Conservation (phyloP, 2,888 invertebrate species). For the Lithophane socia region DNA sequence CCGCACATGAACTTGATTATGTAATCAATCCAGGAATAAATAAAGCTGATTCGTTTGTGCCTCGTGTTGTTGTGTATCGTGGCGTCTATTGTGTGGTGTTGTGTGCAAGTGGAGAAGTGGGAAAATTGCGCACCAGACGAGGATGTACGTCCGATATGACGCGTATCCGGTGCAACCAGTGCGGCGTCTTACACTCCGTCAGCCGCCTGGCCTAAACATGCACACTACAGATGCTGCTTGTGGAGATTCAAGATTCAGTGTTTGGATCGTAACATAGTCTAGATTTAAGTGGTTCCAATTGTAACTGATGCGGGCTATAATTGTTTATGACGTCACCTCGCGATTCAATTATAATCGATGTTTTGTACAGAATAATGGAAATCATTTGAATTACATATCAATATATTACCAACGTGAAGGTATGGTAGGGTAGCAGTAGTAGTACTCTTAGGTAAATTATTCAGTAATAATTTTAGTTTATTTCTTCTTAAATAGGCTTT, state of each 20-base stretch:
- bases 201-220: conserved; percentile 32
- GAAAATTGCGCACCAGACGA: conserved; percentile 82
- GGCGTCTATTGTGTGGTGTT: conserved; percentile 70
- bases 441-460: background rate
- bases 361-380: conserved; percentile 43
- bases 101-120: conserved; percentile 78
- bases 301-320: conserved; percentile 65
- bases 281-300: conserved; percentile 67
- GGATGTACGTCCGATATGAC: conserved; percentile 88
- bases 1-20: conserved; percentile 75
- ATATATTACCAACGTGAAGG: conserved; percentile 1
- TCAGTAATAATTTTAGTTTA: background rate
- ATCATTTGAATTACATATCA: conserved; percentile 27
- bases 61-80: conserved; percentile 71
- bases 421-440: background rate
- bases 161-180: conserved; percentile 79
- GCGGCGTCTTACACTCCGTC: conserved; percentile 52
- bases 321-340: conserved; percentile 49
- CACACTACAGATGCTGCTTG: conserved; percentile 58
- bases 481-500: no score
- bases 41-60: conserved; percentile 75
- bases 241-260: conserved; percentile 59
- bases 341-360: conserved; percentile 50
- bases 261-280: conserved; percentile 58
- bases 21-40: conserved; percentile 80